These are phyloP conservation scores for Crossocerus cetratus DNA, from an alignment of 2,888 invertebrate genomes.

Conservation along the genomic window DNA sequence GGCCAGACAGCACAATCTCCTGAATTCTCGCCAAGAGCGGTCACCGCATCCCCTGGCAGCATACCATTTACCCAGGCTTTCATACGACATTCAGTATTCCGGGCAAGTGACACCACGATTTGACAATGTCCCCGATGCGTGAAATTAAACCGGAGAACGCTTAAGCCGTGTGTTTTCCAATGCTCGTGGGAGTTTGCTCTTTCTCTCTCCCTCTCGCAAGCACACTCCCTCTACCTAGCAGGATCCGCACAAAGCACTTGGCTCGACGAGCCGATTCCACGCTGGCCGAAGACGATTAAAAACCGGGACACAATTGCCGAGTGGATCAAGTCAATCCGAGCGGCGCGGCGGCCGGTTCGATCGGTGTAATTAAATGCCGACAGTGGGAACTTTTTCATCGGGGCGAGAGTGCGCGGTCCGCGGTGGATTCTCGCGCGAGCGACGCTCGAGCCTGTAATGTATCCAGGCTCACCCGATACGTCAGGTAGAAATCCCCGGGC, in stretches of 20 bases:
- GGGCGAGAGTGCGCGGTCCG: slow-evolving; percentile 32
- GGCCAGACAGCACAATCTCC: not conserved
- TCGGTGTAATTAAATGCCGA: slow-evolving; percentile 52
- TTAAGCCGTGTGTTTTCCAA: not conserved
- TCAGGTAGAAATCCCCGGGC: not conserved
- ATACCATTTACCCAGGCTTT: not conserved
- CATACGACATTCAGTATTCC: too few species aligned
- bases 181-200: not conserved
- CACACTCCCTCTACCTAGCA: not conserved
- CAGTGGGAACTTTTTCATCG: slow-evolving; percentile 30
- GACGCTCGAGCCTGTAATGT: slow-evolving; percentile 24
- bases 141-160: not conserved
- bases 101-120: not conserved
- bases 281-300: slow-evolving; percentile 15
- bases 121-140: slow-evolving; percentile 1
- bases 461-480: slow-evolving; percentile 23
- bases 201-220: not conserved
- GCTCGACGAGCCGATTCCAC: not conserved
- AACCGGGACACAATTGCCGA: slow-evolving; percentile 23
- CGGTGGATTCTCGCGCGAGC: slow-evolving; percentile 11
- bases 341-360: slow-evolving; percentile 29
- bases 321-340: slow-evolving; percentile 12
- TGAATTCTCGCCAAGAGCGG: slow-evolving; percentile 2
- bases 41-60: not conserved
- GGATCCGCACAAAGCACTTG: too few species aligned